phyloP scores from a whole-genome alignment of 2,113 vertebrate species.

The Salminus brasiliensis region DNA sequence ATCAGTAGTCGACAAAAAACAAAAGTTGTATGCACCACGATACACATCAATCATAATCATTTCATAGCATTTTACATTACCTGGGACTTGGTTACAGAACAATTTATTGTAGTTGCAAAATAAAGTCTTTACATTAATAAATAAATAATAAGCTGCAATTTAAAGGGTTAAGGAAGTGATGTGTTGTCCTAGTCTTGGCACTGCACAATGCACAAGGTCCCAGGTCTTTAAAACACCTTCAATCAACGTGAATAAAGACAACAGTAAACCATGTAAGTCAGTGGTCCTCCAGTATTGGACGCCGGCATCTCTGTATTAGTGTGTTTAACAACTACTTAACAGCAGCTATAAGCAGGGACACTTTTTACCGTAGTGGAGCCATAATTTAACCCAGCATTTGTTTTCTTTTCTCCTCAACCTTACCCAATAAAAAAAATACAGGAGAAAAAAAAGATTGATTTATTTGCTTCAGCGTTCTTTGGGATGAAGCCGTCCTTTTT shows the following conservation, averaged over 20 bases:
- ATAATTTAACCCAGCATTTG: constrained; percentile 71
- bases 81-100: too few relatives aligned
- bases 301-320: constrained; percentile 1
- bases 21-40: too few relatives aligned
- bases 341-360: constrained; percentile 35
- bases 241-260: too few relatives aligned
- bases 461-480: constrained; percentile 85
- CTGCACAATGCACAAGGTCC: neutral
- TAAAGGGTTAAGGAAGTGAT: neutral
- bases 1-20: too few relatives aligned
- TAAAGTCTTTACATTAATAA: too few relatives aligned
- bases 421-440: constrained; percentile 78
- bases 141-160: too few relatives aligned
- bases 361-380: constrained; percentile 5
- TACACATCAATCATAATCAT: too few relatives aligned
- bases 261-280: neutral
- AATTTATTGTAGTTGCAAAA: too few relatives aligned
- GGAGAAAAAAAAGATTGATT: constrained; percentile 79
- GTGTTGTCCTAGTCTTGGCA: neutral
- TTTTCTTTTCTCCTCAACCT: constrained; percentile 74
- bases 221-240: too few relatives aligned
- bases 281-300: neutral
- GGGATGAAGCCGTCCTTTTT: constrained; percentile 82
- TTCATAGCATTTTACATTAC: too few relatives aligned
- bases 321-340: constrained; percentile 35